Evolutionary conservation across 2,113 vertebrate species (phyloP).

Genomic region (Pongo pygmaeus): DNA sequence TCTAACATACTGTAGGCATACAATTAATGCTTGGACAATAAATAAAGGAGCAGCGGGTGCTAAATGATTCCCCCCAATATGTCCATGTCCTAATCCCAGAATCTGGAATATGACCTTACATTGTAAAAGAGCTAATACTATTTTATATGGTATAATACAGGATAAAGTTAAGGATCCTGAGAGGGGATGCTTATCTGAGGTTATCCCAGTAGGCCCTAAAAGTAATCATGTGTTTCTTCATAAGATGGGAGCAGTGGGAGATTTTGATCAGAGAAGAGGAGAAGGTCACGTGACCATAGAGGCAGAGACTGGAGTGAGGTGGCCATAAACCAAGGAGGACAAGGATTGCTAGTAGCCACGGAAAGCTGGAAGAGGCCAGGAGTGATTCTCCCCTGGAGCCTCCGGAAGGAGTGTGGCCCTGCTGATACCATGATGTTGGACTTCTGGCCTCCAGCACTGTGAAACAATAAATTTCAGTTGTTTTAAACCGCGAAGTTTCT

Average conservation of each 20-base stretch:
- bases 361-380: not conserved
- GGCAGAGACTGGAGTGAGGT: not conserved
- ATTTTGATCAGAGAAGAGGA: not conserved
- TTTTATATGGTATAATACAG: not conserved
- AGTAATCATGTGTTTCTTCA: rapidly evolving
- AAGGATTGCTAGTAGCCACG: rapidly evolving
- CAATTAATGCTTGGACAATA: not conserved
- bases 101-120: not conserved
- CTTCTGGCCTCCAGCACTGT: not conserved
- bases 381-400: not conserved
- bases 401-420: rapidly evolving
- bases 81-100: not conserved
- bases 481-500: not conserved
- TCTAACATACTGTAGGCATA: not conserved
- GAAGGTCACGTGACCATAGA: not conserved
- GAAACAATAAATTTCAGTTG: not conserved
- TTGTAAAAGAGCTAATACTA: not conserved
- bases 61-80: not conserved
- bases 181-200: not conserved
- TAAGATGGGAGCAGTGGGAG: not conserved
- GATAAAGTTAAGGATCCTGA: not conserved
- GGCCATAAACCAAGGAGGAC: not conserved
- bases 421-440: not conserved
- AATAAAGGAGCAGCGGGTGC: not conserved
- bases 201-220: not conserved